Evolutionary conservation across 2,888 invertebrate genomes (phyloP).

Genomic region (Macrostomum cliftonense): DNA sequence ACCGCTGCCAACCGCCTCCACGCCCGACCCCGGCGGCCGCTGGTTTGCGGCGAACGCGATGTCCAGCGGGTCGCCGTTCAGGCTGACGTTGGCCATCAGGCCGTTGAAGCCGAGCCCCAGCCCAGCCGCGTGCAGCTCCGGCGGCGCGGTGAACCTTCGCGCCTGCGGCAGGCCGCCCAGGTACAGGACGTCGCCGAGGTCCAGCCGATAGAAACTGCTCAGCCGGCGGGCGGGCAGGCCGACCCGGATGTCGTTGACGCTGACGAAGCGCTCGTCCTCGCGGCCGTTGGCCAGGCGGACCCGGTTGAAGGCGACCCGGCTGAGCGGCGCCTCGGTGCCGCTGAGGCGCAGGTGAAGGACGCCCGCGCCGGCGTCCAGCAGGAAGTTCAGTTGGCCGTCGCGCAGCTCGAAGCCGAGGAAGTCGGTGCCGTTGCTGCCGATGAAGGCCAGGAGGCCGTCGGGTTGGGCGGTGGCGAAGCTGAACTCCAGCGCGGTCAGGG

Average conservation of each 20-base stretch:
- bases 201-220: too few relatives aligned
- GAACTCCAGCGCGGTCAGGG: constrained; percentile 66
- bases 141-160: not conserved
- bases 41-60: too few relatives aligned
- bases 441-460: constrained; percentile 77
- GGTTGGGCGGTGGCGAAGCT: constrained; percentile 86
- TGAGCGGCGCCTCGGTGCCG: too few relatives aligned
- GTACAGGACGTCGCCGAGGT: too few relatives aligned
- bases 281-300: not conserved
- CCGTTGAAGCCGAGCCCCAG: not conserved
- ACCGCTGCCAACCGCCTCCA: constrained; percentile 76
- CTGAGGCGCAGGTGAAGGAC: too few relatives aligned
- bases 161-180: too few relatives aligned
- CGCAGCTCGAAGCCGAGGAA: constrained; percentile 79
- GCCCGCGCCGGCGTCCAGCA: constrained; percentile 46
- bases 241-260: too few relatives aligned
- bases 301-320: too few relatives aligned
- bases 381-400: constrained; percentile 75
- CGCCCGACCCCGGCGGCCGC: constrained; percentile 50
- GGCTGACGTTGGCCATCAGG: not conserved
- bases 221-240: too few relatives aligned
- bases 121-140: constrained; percentile 2
- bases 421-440: constrained; percentile 55
- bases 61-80: not conserved
- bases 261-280: too few relatives aligned